Conservation (phyloP, 2,113 vertebrate genomes). For the Percina caprodes region DNA sequence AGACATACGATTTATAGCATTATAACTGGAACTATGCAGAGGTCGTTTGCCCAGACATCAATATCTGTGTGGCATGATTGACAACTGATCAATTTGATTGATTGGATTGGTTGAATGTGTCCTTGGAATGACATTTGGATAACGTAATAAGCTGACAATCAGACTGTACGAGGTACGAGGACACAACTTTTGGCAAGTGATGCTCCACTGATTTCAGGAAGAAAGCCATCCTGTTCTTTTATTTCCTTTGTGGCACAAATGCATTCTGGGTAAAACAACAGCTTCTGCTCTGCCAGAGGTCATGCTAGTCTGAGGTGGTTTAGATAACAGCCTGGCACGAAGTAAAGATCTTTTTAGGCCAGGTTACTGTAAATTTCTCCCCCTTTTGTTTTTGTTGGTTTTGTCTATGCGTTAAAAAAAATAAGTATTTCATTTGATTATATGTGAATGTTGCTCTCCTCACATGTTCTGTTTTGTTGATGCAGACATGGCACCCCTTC, state of each 20-base stretch:
- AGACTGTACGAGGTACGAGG: neutral
- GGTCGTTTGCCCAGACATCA: constrained; percentile 3
- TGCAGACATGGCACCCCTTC: too few species aligned
- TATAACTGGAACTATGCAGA: neutral
- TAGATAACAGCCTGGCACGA: constrained; percentile 1
- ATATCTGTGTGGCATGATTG: constrained; percentile 24
- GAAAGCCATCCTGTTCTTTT: neutral
- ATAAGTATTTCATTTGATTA: neutral
- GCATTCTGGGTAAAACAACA: constrained; percentile 34
- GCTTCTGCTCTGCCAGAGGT: too few species aligned
- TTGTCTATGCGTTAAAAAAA: neutral
- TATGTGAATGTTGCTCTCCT: neutral
- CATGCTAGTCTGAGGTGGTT: neutral
- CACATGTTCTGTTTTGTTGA: neutral
- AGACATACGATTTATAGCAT: neutral
- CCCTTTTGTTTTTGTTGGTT: neutral
- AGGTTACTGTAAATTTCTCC: neutral
- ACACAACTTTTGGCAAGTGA: neutral
- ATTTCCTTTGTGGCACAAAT: constrained; percentile 12
- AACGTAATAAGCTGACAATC: constrained; percentile 20
- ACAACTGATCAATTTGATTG: constrained; percentile 54
- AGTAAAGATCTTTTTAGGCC: neutral
- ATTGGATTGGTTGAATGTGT: constrained; percentile 29
- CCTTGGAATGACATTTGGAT: constrained; percentile 44
- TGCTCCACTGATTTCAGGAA: neutral